phyloP scores from a whole-genome alignment of 1,140 invertebrate species.

The Brachionus rotundiformis region DNA sequence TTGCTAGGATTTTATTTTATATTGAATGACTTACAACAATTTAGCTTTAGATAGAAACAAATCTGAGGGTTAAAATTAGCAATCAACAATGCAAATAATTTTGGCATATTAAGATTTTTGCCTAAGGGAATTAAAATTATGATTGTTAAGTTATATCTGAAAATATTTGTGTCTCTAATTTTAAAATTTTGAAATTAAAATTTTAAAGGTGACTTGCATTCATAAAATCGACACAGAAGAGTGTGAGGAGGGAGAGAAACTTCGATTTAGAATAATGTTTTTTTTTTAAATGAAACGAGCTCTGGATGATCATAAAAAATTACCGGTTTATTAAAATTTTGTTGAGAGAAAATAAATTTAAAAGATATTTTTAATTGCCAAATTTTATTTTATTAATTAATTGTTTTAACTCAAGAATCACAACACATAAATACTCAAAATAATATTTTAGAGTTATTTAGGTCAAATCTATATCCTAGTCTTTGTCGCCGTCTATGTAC shows the following conservation, averaged over 20 bases:
- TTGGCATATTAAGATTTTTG: no score
- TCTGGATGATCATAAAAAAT: conserved; percentile 36
- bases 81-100: no score
- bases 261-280: background rate
- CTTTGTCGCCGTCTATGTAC: background rate
- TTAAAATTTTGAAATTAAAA: background rate
- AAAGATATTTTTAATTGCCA: background rate
- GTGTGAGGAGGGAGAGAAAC: background rate
- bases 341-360: background rate
- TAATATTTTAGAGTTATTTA: background rate
- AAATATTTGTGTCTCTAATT: background rate
- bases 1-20: no score
- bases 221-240: background rate
- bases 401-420: background rate
- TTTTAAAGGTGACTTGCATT: background rate
- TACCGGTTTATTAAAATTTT: conserved; percentile 43
- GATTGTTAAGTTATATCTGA: background rate
- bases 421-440: background rate
- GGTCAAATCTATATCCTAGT: conserved; percentile 11
- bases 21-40: no score
- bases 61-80: no score
- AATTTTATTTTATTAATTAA: conserved; percentile 28
- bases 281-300: background rate
- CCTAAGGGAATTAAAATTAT: background rate
- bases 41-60: background rate